A percentile compares a stretch with the other conserved stretches of the same genome.
These are phyloP conservation scores for Mastacembelus armatus DNA, from an alignment of 2,797 vertebrate genomes.

Conservation along the genomic window DNA sequence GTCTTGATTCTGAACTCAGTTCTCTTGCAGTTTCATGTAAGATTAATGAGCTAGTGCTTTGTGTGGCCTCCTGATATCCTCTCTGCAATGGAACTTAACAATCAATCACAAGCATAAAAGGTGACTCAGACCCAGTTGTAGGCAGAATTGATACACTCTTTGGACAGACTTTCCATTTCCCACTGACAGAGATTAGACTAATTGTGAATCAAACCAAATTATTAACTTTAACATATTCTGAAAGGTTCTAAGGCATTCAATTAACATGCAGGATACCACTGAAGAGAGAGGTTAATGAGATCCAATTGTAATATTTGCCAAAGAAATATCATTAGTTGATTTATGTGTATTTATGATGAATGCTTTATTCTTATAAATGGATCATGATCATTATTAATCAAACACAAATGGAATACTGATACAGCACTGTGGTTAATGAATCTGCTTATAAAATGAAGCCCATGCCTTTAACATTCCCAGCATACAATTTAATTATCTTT, in stretches of 20 bases:
- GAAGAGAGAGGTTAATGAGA: conserved; percentile 74
- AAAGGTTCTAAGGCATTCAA: conserved; percentile 78
- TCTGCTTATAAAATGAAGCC: conserved; percentile 74
- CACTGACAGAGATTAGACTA: conserved; percentile 75
- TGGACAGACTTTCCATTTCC: conserved; percentile 75
- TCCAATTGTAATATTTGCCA: conserved; percentile 75
- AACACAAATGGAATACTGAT: conserved; percentile 77
- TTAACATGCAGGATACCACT: conserved; percentile 71
- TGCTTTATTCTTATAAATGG: conserved; percentile 79
- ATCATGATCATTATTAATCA: conserved; percentile 76
- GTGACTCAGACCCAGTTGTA: conserved; percentile 64
- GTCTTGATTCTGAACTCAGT: conserved; percentile 71
- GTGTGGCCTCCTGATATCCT: conserved; percentile 67
- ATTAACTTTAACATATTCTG: conserved; percentile 78
- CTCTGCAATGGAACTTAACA: conserved; percentile 69
- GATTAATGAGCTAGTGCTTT: conserved; percentile 78
- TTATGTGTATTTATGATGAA: conserved; percentile 80
- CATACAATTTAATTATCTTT: conserved; percentile 78
- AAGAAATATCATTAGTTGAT: conserved; percentile 75
- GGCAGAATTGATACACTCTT: conserved; percentile 71
- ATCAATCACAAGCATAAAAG: conserved; percentile 75
- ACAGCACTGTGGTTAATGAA: conserved; percentile 71
- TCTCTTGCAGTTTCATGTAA: conserved; percentile 70
- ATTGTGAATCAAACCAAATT: conserved; percentile 80
- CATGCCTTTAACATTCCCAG: conserved; percentile 67